phyloP scores from a whole-genome alignment of 2,113 vertebrate species.

The Lasiurus borealis region DNA sequence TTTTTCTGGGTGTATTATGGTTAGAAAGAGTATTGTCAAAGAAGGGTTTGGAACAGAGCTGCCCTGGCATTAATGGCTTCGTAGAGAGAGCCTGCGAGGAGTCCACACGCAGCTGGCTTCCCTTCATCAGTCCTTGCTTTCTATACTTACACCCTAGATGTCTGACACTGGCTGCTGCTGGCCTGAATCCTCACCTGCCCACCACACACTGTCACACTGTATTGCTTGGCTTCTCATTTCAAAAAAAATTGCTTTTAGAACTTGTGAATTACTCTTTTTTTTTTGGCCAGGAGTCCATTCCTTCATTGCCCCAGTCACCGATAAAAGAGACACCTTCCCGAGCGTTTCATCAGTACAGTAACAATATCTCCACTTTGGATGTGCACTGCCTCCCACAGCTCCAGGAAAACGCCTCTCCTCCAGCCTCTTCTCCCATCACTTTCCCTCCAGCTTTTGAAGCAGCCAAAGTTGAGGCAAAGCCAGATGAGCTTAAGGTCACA shows the following conservation, averaged over 20 bases:
- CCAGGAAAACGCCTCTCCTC: slow-evolving; percentile 89
- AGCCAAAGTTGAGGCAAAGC: slow-evolving; percentile 89
- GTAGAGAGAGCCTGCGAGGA: too few species aligned
- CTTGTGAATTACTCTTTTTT: not conserved
- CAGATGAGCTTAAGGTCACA: slow-evolving; percentile 95
- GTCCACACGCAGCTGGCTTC: accelerated
- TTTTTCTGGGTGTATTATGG: not conserved
- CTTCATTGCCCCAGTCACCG: slow-evolving; percentile 86
- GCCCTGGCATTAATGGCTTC: accelerated
- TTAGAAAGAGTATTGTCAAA: not conserved
- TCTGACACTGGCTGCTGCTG: accelerated
- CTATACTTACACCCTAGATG: accelerated
- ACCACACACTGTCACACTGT: accelerated
- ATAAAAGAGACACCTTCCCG: slow-evolving; percentile 88
- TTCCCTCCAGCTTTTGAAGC: slow-evolving; percentile 92
- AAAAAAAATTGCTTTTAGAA: not conserved
- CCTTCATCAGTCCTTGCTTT: accelerated
- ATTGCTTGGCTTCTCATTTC: not conserved
- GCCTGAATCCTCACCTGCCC: accelerated
- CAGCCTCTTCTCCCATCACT: slow-evolving; percentile 89
- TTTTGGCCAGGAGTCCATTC: slow-evolving; percentile 86
- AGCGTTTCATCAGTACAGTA: slow-evolving; percentile 93
- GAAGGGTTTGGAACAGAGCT: not conserved
- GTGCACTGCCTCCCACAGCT: slow-evolving; percentile 94
- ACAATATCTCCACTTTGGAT: slow-evolving; percentile 94